Conservation (phyloP, 2,797 vertebrate genomes). For the Chanos chanos region DNA sequence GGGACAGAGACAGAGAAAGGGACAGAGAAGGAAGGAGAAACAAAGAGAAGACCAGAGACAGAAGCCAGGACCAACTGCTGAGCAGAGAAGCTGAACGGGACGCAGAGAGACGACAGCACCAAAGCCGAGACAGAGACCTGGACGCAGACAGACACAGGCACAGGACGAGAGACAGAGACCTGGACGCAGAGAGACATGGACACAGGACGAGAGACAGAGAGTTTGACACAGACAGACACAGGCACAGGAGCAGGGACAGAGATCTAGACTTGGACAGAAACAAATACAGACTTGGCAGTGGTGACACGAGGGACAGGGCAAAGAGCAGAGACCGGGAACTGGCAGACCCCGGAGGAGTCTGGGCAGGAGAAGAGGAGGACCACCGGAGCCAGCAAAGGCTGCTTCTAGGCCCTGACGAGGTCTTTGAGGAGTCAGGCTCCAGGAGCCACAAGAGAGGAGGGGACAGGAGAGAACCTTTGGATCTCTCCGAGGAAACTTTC, state of each 20-base stretch:
- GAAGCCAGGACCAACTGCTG: slow-evolving; percentile 9
- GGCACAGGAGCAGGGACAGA: slow-evolving; percentile 1
- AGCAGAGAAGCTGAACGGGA: background rate
- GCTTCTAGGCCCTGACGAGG: slow-evolving; percentile 54
- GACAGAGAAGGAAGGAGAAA: slow-evolving; percentile 33
- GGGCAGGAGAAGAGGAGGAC: slow-evolving; percentile 47
- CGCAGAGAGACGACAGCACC: slow-evolving; percentile 2
- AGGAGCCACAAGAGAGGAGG: slow-evolving; percentile 34
- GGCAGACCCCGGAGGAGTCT: slow-evolving; percentile 38
- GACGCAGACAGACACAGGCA: slow-evolving; percentile 38
- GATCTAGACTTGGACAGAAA: slow-evolving; percentile 29
- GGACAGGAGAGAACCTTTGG: slow-evolving; percentile 36
- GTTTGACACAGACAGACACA: slow-evolving; percentile 39
- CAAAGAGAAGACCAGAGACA: slow-evolving; percentile 10
- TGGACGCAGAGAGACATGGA: slow-evolving; percentile 20
- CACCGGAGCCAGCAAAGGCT: slow-evolving; percentile 43
- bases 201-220: background rate
- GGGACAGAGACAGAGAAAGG: slow-evolving; percentile 13
- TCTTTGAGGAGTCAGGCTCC: slow-evolving; percentile 54
- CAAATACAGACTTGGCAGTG: background rate
- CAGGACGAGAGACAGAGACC: slow-evolving; percentile 40
- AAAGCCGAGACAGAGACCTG: slow-evolving; percentile 28
- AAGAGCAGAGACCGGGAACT: slow-evolving; percentile 53
- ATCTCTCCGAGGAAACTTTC: slow-evolving; percentile 45
- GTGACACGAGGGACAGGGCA: slow-evolving; percentile 34